Conservation (phyloP, 2,797 vertebrate species). For the Sebastes diploproa region DNA sequence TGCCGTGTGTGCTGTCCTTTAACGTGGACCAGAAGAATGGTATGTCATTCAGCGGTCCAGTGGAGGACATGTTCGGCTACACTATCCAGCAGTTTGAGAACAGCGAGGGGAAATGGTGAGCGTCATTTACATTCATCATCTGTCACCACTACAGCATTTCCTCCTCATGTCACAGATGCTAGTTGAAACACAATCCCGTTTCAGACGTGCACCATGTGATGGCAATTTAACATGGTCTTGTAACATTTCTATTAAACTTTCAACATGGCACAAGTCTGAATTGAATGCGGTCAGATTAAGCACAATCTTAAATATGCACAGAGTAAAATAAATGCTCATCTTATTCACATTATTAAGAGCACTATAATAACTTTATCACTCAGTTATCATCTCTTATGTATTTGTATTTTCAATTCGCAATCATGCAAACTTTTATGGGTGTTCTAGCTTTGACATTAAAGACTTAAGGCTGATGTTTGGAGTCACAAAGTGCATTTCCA, state of each 20-base stretch:
- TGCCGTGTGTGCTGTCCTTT: slow-evolving; percentile 82
- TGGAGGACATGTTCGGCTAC: slow-evolving; percentile 98
- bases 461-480: not conserved
- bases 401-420: not conserved
- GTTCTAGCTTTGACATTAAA: not conserved
- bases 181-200: not conserved
- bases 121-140: not conserved
- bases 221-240: not conserved
- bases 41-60: slow-evolving; percentile 89
- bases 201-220: not conserved
- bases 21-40: slow-evolving; percentile 95
- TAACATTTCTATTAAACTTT: not conserved
- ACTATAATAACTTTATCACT: not conserved
- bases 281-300: not conserved
- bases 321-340: not conserved
- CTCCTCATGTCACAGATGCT: not conserved
- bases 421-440: not conserved
- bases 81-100: slow-evolving; percentile 98
- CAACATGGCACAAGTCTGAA: not conserved
- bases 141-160: not conserved
- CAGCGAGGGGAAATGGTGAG: slow-evolving; percentile 96
- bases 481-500: not conserved
- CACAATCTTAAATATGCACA: not conserved
- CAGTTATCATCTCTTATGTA: not conserved
- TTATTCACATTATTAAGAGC: not conserved